A percentile compares a stretch with the other conserved stretches of the same genome.
Conservation (phyloP, 2,113 vertebrate genomes). For the Crotalus helleri region DNA sequence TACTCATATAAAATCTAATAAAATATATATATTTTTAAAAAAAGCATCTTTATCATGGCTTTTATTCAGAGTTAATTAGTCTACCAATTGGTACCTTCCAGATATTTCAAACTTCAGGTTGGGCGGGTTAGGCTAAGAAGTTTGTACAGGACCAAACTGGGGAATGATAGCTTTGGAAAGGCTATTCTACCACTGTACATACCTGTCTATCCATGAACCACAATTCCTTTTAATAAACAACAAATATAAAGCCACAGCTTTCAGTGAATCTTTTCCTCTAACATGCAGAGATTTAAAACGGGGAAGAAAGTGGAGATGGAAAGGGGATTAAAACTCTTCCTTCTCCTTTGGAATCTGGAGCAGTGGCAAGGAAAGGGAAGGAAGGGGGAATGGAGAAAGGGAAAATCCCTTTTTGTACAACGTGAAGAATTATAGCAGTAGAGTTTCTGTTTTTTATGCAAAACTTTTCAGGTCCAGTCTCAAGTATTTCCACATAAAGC, state of each 20-base stretch:
- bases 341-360: background rate
- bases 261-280: background rate
- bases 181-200: background rate
- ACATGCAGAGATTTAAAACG: background rate
- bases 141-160: background rate
- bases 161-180: background rate
- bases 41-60: background rate
- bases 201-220: background rate
- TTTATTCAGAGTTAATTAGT: background rate
- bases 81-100: background rate
- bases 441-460: background rate
- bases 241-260: background rate
- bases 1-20: too few relatives aligned
- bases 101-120: background rate
- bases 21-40: too few relatives aligned
- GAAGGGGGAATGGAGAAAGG: background rate
- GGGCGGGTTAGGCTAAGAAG: background rate
- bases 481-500: background rate
- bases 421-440: background rate
- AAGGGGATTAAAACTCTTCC: background rate
- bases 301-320: background rate
- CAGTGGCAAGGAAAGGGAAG: background rate
- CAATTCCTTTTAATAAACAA: background rate
- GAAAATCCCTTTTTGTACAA: background rate
- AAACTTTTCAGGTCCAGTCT: background rate